These are phyloP conservation scores for Homarus gammarus DNA, from an alignment of 2,888 invertebrate species.

Conservation along the genomic window DNA sequence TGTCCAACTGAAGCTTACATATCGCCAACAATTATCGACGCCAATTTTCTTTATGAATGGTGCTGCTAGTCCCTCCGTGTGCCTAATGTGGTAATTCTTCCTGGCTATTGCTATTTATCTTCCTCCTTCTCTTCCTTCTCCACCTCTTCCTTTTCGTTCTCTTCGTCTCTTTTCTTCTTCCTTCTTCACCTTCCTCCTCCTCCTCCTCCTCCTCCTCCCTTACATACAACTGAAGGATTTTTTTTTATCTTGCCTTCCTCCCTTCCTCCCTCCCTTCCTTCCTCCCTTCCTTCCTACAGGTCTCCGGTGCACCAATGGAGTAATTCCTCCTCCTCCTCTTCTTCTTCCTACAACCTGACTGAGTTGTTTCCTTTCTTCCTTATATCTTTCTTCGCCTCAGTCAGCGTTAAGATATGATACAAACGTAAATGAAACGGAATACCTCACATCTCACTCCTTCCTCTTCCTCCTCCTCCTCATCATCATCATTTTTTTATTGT, in stretches of 20 bases:
- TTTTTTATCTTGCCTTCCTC: not conserved
- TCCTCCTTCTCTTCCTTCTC: constrained; percentile 12
- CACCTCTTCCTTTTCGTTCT: not conserved
- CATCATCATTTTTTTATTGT: not conserved
- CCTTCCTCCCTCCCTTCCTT: too few relatives aligned
- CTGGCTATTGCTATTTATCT: not conserved
- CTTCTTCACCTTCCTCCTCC: not conserved
- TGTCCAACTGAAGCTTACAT: not conserved
- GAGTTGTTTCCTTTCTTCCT: too few relatives aligned
- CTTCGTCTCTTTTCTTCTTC: not conserved
- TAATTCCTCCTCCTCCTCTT: not conserved
- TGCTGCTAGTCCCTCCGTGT: not conserved
- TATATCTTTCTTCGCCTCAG: too few relatives aligned
- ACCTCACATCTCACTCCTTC: too few relatives aligned
- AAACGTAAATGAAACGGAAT: too few relatives aligned
- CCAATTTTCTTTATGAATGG: constrained; percentile 23
- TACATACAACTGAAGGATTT: not conserved
- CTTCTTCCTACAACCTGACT: too few relatives aligned
- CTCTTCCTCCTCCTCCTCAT: constrained; percentile 1
- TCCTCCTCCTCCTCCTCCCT: not conserved
- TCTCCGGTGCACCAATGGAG: too few relatives aligned
- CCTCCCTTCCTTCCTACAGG: not conserved
- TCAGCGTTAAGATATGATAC: too few relatives aligned
- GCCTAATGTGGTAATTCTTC: too few relatives aligned
- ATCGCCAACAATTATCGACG: constrained; percentile 42